phyloP scores from a whole-genome alignment of 2,888 invertebrate species.

The Chromoteleia sp. region DNA sequence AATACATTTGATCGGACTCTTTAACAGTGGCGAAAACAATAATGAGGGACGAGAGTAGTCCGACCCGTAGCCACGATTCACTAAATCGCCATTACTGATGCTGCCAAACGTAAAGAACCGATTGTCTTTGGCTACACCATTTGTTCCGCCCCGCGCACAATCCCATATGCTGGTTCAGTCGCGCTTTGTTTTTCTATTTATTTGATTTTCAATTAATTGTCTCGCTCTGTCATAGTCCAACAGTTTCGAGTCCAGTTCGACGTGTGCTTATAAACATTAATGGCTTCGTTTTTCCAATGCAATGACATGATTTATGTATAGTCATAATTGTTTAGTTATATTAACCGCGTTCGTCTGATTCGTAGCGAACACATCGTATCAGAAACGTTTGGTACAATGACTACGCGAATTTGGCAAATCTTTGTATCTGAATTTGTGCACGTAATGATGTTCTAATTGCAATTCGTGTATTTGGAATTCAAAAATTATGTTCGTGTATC shows the following conservation, averaged over 20 bases:
- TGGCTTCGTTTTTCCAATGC: too few species aligned
- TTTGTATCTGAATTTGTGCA: too few species aligned
- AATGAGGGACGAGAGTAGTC: slow-evolving; percentile 39
- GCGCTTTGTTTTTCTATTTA: slow-evolving; percentile 32
- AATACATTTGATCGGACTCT: slow-evolving; percentile 69
- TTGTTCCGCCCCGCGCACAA: slow-evolving; percentile 46
- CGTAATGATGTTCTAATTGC: too few species aligned
- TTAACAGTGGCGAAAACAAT: slow-evolving; percentile 68
- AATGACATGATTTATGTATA: too few species aligned
- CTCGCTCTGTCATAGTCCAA: slow-evolving; percentile 5
- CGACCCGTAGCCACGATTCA: slow-evolving; percentile 45
- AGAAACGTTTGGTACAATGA: too few species aligned
- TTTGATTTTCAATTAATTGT: slow-evolving; percentile 34
- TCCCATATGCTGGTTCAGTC: slow-evolving; percentile 54
- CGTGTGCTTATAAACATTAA: not conserved
- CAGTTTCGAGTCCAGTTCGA: not conserved
- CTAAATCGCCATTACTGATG: slow-evolving; percentile 65
- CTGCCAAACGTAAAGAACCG: slow-evolving; percentile 63
- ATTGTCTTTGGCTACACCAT: slow-evolving; percentile 59
- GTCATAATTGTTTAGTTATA: too few species aligned
- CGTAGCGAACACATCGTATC: too few species aligned
- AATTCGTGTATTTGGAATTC: too few species aligned
- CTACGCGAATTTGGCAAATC: too few species aligned
- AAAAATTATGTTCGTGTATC: too few species aligned
- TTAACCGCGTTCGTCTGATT: too few species aligned